These are phyloP conservation scores for Pteria penguin DNA, from an alignment of 2,888 invertebrate genomes.

Conservation along the genomic window DNA sequence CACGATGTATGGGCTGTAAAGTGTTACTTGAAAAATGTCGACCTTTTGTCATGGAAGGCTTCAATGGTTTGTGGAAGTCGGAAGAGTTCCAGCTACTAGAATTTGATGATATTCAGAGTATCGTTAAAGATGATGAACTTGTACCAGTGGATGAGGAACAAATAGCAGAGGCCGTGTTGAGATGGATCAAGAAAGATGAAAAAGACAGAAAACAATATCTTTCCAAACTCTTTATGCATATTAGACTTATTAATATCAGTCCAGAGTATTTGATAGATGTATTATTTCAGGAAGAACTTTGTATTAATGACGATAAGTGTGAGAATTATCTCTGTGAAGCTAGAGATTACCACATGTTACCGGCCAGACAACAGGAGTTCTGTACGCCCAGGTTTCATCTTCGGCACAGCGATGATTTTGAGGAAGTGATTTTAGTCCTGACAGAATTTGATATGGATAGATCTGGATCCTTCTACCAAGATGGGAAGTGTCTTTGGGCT, in stretches of 20 bases:
- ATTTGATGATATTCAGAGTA: conserved; percentile 49
- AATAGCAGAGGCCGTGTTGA: conserved; percentile 55
- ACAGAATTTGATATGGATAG: conserved; percentile 55
- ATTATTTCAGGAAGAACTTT: conserved; percentile 33
- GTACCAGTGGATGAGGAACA: conserved; percentile 59
- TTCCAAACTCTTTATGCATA: conserved; percentile 40
- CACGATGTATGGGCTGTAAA: conserved; percentile 48
- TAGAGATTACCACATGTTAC: conserved; percentile 55
- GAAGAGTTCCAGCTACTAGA: conserved; percentile 49
- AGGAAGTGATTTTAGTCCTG: conserved; percentile 57
- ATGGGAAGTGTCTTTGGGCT: conserved; percentile 56
- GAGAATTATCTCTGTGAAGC: conserved; percentile 49
- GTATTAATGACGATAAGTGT: conserved; percentile 45
- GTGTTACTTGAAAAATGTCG: conserved; percentile 44
- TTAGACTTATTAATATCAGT: conserved; percentile 55
- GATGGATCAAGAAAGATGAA: conserved; percentile 49
- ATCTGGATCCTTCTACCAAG: conserved; percentile 51
- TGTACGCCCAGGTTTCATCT: conserved; percentile 42
- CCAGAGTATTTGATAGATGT: conserved; percentile 52
- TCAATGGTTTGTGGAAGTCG: conserved; percentile 53
- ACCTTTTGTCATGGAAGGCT: conserved; percentile 52
- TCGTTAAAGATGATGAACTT: conserved; percentile 54
- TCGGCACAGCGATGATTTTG: conserved; percentile 55
- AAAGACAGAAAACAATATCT: conserved; percentile 36
- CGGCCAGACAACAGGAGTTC: conserved; percentile 52